These are phyloP conservation scores for Macrotrachela quadricornifera DNA, from an alignment of 1,140 invertebrate genomes.

Conservation along the genomic window DNA sequence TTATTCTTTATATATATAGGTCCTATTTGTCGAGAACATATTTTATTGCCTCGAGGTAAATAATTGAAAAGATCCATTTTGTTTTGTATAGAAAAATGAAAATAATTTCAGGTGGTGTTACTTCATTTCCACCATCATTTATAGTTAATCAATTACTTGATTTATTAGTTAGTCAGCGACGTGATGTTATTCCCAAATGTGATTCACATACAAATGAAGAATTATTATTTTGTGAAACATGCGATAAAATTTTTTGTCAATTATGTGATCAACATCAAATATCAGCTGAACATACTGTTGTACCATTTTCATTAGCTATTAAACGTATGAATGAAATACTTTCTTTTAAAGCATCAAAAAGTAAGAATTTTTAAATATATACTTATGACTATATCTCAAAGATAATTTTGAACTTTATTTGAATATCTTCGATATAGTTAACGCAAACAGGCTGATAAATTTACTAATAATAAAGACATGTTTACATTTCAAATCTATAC, in stretches of 20 bases:
- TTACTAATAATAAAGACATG: no score
- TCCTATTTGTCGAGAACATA: slow-evolving; percentile 76
- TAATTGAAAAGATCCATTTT: no score
- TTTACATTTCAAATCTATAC: no score
- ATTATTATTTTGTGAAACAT: slow-evolving; percentile 77
- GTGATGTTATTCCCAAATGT: slow-evolving; percentile 82
- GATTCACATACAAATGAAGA: slow-evolving; percentile 55
- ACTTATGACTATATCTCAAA: no score
- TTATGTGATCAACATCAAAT: slow-evolving; percentile 34
- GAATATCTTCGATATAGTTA: no score
- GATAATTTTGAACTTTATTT: no score
- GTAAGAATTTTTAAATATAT: slow-evolving; percentile 23
- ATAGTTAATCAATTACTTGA: slow-evolving; percentile 80
- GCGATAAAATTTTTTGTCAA: slow-evolving; percentile 76
- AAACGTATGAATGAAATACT: slow-evolving; percentile 88
- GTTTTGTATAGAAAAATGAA: no score
- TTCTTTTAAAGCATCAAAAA: slow-evolving; percentile 75
- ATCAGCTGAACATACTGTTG: slow-evolving; percentile 57
- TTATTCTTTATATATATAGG: slow-evolving; percentile 46
- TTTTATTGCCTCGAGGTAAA: slow-evolving; percentile 55
- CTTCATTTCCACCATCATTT: slow-evolving; percentile 69
- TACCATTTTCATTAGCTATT: slow-evolving; percentile 81
- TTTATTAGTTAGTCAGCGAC: slow-evolving; percentile 47
- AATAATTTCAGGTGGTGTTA: slow-evolving; percentile 42
- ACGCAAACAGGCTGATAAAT: no score